Base-by-base conservation (phyloP, 2,888 invertebrate species). In the Penaeus monodon region DNA sequence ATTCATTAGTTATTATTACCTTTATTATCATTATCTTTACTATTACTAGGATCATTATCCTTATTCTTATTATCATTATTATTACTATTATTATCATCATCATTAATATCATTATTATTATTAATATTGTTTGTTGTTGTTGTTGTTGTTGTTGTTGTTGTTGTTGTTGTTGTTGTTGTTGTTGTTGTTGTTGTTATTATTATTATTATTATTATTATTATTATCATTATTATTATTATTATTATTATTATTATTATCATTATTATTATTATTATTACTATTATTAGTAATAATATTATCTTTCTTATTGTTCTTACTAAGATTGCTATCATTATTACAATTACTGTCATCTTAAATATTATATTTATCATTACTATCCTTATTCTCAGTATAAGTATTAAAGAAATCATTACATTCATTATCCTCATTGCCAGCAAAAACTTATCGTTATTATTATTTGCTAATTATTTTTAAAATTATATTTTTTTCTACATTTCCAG, bases 31-130 rank as follows among this genome's bases (percentile, higher is more conserved):
- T 38, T 76, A 44, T n/a, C 17, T 33, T 74, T 64, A 63, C 22
- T 65, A 83, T 76, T 38, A 33, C 63, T 73, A 38, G 33, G 4
- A 73, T 63, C 74, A 33, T 49, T 63, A 82, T 74, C 64, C 73
- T 82, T 49, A 70, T 81, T 49, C 27, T 70, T 68, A n/a, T 38
- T 70, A 70, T 20, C 20, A 20, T 29, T 24, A 38, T 74, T 33
- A 38, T 38, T 33, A 33, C 7, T 6, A 12, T 49, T 49, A 27
- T 74, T 33, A 74, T 24, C 1, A 74, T 74, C 0, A 74, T 74
- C 1, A 29, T 33, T 20, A 74, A 4, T 74, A 38, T 38, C 4
- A 29, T 74, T 33, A 3, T 33, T 20, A 2, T 74, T 38, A 22
- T 38, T 74, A 44, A 38, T 74, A 22, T 74, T 49, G 7, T 76